phyloP scores from a whole-genome alignment of 2,113 vertebrate genomes.

The Boleophthalmus pectinirostris region DNA sequence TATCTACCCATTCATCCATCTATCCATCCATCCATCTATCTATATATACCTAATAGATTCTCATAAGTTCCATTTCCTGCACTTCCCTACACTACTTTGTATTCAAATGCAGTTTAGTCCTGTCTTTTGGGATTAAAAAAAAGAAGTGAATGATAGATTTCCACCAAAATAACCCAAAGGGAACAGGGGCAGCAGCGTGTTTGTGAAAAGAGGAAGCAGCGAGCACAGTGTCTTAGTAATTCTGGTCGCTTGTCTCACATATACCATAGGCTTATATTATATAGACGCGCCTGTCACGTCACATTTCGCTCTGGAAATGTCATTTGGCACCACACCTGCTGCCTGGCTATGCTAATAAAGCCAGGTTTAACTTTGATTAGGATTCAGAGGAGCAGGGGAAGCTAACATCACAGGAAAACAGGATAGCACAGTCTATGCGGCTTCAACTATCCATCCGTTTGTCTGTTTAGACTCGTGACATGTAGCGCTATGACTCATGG shows the following conservation, averaged over 20 bases:
- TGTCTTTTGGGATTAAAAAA: conserved; percentile 9
- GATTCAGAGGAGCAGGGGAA: conserved; percentile 57
- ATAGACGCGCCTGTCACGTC: conserved; percentile 71
- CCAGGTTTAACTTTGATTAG: conserved; percentile 74
- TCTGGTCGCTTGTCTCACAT: conserved; percentile 67
- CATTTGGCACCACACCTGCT: conserved; percentile 77
- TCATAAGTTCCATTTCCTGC: conserved; percentile 3
- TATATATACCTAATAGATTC: neutral
- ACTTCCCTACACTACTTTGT: conserved; percentile 11
- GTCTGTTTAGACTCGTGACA: conserved; percentile 62
- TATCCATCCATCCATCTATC: no score
- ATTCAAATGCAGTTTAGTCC: conserved; percentile 25
- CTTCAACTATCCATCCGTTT: conserved; percentile 45
- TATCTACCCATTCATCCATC: neutral
- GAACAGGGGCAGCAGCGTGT: conserved; percentile 57
- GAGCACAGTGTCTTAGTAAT: conserved; percentile 68
- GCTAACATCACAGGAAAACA: conserved; percentile 55
- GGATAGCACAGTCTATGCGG: conserved; percentile 58
- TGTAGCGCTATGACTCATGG: conserved; percentile 65
- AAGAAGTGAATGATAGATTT: conserved; percentile 58
- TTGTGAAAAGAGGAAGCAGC: conserved; percentile 65
- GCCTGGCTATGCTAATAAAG: conserved; percentile 75
- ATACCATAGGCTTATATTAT: conserved; percentile 57
- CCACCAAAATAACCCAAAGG: conserved; percentile 70
- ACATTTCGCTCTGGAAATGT: conserved; percentile 74